Percentiles rank a stretch among this genome's conserved stretches.
phyloP scores from a whole-genome alignment of 2,888 invertebrate species.

The Cephus rjabovi region DNA sequence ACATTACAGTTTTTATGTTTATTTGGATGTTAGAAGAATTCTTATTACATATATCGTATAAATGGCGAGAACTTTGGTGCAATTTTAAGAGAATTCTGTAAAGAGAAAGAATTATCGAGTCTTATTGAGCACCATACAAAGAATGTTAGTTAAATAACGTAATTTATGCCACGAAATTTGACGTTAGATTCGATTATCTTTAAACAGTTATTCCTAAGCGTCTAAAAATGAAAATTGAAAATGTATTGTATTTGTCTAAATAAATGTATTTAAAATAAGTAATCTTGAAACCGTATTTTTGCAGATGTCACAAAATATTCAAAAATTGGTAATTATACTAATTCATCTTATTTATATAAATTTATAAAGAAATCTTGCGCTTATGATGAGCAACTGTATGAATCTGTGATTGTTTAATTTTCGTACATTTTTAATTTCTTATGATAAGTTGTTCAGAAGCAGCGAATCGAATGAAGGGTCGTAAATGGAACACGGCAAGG shows the following conservation, averaged over 20 bases:
- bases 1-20: not conserved
- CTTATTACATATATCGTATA: not conserved
- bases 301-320: not conserved
- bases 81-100: not conserved
- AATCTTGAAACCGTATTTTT: not conserved
- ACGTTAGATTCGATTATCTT: not conserved
- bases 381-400: not conserved
- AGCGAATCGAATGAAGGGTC: not conserved
- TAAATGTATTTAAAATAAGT: constrained; percentile 29
- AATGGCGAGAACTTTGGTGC: not conserved
- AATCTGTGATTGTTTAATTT: too few species aligned
- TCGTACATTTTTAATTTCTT: not conserved
- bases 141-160: not conserved
- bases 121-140: not conserved
- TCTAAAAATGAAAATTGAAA: constrained; percentile 16
- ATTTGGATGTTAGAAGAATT: not conserved
- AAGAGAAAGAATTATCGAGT: not conserved
- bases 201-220: constrained; percentile 16
- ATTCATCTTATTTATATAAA: not conserved
- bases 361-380: not conserved
- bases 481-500: too few species aligned
- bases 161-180: not conserved
- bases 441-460: not conserved
- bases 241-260: constrained; percentile 27
- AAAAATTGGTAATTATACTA: not conserved